phyloP scores from a whole-genome alignment of 2,113 vertebrate species.

The Sinocyclocheilus anophthalmus region DNA sequence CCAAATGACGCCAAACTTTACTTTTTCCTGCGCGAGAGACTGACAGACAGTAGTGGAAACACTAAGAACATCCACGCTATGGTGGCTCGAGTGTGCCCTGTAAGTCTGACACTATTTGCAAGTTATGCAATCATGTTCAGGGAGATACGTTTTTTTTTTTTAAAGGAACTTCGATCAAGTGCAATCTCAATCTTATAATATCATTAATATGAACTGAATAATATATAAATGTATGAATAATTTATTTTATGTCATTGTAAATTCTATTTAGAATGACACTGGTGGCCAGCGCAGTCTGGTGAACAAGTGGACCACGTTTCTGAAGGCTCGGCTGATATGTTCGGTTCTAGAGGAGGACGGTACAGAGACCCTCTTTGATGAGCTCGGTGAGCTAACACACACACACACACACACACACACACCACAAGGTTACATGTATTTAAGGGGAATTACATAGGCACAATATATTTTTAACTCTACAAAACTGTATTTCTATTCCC shows the following conservation, averaged over 20 bases:
- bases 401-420: neutral
- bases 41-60: constrained; percentile 90
- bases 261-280: constrained; percentile 82
- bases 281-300: constrained; percentile 96
- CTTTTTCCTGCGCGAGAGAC: constrained; percentile 94
- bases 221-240: constrained; percentile 8
- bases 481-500: too few relatives aligned
- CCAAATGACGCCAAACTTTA: constrained; percentile 94
- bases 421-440: too few relatives aligned
- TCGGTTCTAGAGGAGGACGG: constrained; percentile 94
- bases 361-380: constrained; percentile 94
- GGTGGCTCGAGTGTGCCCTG: constrained; percentile 95
- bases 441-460: too few relatives aligned
- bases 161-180: too few relatives aligned
- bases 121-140: neutral
- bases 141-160: too few relatives aligned
- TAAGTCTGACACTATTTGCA: constrained; percentile 69
- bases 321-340: constrained; percentile 70
- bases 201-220: neutral
- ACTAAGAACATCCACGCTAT: constrained; percentile 94
- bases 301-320: constrained; percentile 98
- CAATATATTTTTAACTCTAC: too few relatives aligned
- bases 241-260: neutral
- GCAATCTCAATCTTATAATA: too few relatives aligned
- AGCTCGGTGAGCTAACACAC: constrained; percentile 80